These are phyloP conservation scores for Balaenoptera acutorostrata DNA, from an alignment of 2,113 vertebrate genomes.

Conservation along the genomic window DNA sequence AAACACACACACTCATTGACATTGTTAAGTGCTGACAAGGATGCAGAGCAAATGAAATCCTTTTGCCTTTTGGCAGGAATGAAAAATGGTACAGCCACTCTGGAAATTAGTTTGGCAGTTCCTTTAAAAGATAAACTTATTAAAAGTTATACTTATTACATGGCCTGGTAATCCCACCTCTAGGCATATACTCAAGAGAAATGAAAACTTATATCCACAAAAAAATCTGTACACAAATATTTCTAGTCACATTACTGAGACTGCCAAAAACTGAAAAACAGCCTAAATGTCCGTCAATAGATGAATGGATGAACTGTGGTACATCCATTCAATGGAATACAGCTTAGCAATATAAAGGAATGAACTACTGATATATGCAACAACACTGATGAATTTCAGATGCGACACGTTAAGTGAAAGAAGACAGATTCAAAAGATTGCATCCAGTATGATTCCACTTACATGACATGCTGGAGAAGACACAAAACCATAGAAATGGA, in stretches of 20 bases:
- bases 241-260: neutral
- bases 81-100: neutral
- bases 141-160: neutral
- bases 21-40: neutral
- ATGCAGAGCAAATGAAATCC: neutral
- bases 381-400: neutral
- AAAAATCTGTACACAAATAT: conserved; percentile 7
- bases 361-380: neutral
- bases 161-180: neutral
- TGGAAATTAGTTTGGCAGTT: neutral
- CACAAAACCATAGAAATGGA: neutral
- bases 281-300: neutral
- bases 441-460: neutral
- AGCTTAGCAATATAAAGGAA: neutral
- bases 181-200: neutral
- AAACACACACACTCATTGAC: neutral
- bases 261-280: neutral
- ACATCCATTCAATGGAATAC: neutral
- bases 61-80: neutral
- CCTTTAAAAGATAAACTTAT: neutral
- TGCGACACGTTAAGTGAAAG: neutral
- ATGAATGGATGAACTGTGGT: neutral
- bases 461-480: neutral
- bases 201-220: neutral
- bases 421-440: neutral